Conservation (phyloP, 2,113 vertebrate genomes). For the Pithys albifrons region DNA sequence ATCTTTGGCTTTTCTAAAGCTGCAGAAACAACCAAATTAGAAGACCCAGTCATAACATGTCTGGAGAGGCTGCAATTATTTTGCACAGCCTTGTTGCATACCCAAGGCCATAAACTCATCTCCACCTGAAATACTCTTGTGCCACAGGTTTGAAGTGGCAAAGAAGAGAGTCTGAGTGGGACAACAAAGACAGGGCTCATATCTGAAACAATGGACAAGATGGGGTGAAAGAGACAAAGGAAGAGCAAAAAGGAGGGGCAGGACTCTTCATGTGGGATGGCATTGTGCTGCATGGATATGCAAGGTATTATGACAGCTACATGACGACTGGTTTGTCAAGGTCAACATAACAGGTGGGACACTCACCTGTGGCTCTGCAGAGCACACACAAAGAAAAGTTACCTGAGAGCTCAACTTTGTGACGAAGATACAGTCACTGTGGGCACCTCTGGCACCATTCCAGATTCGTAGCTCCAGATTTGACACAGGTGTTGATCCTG, state of each 20-base stretch:
- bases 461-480: not conserved
- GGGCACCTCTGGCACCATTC: not conserved
- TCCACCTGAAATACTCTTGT: not conserved
- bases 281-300: not conserved
- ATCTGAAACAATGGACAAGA: not conserved
- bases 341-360: not conserved
- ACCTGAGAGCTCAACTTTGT: not conserved
- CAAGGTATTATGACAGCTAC: not conserved
- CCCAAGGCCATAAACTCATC: not conserved
- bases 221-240: not conserved
- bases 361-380: not conserved
- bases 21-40: not conserved
- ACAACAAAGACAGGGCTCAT: not conserved
- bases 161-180: not conserved
- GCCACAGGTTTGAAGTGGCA: not conserved
- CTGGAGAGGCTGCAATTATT: not conserved
- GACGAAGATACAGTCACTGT: not conserved
- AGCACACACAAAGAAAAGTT: not conserved
- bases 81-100: not conserved
- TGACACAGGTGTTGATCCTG: not conserved
- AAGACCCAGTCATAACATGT: not conserved
- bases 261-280: fast-evolving
- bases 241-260: not conserved
- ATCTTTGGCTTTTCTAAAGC: not conserved
- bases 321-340: not conserved